Conservation (phyloP, 2,113 vertebrate genomes). For the Pituophis catenifer region DNA sequence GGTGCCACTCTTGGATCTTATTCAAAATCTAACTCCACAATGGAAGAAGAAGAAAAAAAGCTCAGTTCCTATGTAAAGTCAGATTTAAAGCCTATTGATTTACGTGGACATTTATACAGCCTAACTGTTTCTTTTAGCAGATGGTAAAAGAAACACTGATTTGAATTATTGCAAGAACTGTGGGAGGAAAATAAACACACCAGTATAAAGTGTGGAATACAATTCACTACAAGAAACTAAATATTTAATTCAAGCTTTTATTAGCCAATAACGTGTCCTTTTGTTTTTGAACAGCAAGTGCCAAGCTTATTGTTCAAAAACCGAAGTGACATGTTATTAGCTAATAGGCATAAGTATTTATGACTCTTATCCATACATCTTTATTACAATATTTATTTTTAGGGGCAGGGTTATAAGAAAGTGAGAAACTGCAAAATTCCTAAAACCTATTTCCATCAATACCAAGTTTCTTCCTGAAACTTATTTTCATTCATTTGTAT, state of each 20-base stretch:
- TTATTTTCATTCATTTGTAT: no score
- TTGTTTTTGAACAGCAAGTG: not conserved
- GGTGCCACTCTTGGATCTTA: conserved; percentile 20
- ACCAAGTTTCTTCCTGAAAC: no score
- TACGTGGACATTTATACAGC: not conserved
- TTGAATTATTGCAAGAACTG: conserved; percentile 10
- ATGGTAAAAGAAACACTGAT: conserved; percentile 37
- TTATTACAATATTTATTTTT: not conserved
- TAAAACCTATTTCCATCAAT: no score
- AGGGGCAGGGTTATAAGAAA: not conserved
- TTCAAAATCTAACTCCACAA: conserved; percentile 41
- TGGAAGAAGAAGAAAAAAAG: not conserved
- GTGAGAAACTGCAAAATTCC: not conserved
- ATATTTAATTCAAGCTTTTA: not conserved
- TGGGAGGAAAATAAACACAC: conserved; percentile 11
- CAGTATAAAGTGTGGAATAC: conserved; percentile 24
- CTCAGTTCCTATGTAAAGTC: not conserved
- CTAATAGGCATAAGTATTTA: not conserved
- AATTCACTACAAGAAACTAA: conserved; percentile 7
- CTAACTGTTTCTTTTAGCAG: not conserved
- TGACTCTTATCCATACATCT: not conserved
- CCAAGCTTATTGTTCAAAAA: not conserved
- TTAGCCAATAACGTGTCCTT: conserved; percentile 20
- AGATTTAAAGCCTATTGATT: not conserved
- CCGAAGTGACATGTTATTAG: no score